Evolutionary conservation across 2,113 vertebrate genomes (phyloP).

Genomic region (Corvus cornix): DNA sequence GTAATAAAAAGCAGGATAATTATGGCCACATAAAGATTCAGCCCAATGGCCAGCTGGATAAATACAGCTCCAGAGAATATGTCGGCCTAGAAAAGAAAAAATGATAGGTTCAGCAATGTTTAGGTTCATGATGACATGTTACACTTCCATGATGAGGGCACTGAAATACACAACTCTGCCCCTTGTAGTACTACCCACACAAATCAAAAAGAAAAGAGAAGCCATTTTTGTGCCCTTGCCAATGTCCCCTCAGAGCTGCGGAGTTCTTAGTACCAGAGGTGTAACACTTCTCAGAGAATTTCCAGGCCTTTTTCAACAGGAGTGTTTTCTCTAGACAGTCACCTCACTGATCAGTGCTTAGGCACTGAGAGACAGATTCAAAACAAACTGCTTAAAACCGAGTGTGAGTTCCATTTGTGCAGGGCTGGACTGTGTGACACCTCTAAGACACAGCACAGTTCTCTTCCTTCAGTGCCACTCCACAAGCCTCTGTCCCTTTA

Average conservation of each 20-base stretch:
- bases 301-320: neutral
- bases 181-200: neutral
- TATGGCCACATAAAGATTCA: constrained; percentile 92
- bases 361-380: neutral
- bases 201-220: neutral
- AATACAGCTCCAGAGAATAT: constrained; percentile 95
- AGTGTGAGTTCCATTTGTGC: neutral
- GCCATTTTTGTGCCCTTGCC: neutral
- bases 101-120: neutral
- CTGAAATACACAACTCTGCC: neutral
- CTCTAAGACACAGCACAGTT: neutral
- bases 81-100: constrained; percentile 81
- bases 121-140: neutral
- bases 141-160: neutral
- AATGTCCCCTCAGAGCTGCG: neutral
- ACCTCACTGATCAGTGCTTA: neutral
- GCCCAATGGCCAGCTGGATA: constrained; percentile 86
- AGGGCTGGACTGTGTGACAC: neutral
- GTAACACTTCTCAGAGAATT: neutral
- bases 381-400: neutral
- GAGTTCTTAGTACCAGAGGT: neutral
- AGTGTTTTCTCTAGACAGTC: neutral
- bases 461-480: neutral
- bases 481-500: neutral
- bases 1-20: constrained; percentile 84